A percentile compares a stretch with the other conserved stretches of the same genome.
Conservation (phyloP, 2,797 vertebrate genomes). For the Mormyrus hasselquistii region DNA sequence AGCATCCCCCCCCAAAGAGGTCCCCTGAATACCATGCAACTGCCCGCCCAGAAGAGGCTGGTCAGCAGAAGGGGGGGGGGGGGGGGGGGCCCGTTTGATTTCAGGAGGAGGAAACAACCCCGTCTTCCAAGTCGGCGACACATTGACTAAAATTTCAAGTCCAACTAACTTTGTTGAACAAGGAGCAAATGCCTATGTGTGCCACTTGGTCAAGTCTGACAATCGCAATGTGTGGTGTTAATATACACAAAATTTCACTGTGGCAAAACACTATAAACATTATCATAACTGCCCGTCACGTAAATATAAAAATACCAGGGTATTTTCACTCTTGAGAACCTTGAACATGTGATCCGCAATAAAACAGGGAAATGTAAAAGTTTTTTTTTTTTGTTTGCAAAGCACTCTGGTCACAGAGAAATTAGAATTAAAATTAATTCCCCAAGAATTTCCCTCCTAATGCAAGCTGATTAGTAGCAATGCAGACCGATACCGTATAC, state of each 20-base stretch:
- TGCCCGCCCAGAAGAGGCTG: background rate
- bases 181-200: background rate
- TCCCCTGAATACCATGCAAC: conserved; percentile 39
- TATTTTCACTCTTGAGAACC: background rate
- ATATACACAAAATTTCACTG: background rate
- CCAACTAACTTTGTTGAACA: background rate
- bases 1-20: conserved; percentile 35
- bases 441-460: background rate
- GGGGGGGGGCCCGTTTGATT: conserved; percentile 3
- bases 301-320: background rate
- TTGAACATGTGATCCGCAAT: background rate
- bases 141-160: background rate
- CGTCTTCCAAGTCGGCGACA: background rate
- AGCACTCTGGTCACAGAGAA: background rate
- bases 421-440: background rate
- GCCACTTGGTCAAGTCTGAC: background rate
- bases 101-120: background rate
- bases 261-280: background rate
- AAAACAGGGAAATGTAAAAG: background rate
- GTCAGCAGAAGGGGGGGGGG: conserved; percentile 16
- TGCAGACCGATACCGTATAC: background rate
- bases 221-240: background rate
- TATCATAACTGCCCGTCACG: background rate
- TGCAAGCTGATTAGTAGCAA: background rate
- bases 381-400: background rate